Evolutionary conservation across 2,797 vertebrate genomes (phyloP).

Genomic region (Hyperoplus lanceolatus): DNA sequence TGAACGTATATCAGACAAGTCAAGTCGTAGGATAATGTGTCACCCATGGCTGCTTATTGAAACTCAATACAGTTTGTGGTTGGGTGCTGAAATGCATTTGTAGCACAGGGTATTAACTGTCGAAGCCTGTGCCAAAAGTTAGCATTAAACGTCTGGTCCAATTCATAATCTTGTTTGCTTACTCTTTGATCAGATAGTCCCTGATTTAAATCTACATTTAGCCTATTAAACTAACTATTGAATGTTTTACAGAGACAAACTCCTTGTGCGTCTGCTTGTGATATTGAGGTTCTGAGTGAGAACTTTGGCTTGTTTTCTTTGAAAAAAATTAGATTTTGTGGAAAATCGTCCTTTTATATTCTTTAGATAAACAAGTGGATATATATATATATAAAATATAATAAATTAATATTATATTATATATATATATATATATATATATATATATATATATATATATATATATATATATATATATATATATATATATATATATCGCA

Average conservation of each 20-base stretch:
- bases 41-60: neutral
- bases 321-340: neutral
- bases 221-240: neutral
- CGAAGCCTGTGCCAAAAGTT: neutral
- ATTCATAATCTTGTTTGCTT: slow-evolving; percentile 21
- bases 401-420: no score
- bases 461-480: no score
- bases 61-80: neutral
- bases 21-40: neutral
- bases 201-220: neutral
- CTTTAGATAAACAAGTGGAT: neutral
- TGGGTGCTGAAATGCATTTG: neutral
- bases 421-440: neutral
- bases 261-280: slow-evolving; percentile 2
- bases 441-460: no score
- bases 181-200: neutral
- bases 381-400: neutral
- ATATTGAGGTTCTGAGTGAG: neutral
- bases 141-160: neutral
- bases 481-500: neutral
- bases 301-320: slow-evolving; percentile 4
- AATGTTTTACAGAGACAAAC: slow-evolving; percentile 8
- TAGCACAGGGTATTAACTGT: neutral
- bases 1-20: neutral
- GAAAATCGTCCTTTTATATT: neutral